Percentiles rank a stretch among this genome's conserved stretches.
phyloP scores from a whole-genome alignment of 2,113 vertebrate genomes.

The Menura novaehollandiae region DNA sequence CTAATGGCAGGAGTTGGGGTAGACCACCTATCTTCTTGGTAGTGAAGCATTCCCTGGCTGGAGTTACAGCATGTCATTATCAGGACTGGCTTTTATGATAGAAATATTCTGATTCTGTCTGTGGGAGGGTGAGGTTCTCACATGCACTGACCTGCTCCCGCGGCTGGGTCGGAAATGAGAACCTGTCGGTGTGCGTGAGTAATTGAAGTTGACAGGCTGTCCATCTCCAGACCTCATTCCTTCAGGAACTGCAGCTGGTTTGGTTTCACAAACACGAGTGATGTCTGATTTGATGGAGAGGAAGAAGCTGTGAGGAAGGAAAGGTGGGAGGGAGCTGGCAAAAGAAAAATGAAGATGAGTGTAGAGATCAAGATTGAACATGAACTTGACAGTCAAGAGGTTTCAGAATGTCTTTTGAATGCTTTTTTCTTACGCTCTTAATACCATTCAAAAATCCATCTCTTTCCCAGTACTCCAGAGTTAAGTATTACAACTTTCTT shows the following conservation, averaged over 20 bases:
- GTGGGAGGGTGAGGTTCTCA: accelerated
- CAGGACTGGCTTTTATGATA: not conserved
- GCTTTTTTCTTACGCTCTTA: not conserved
- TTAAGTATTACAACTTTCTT: not conserved
- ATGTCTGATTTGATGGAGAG: not conserved
- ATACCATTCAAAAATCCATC: not conserved
- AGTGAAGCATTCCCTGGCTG: not conserved
- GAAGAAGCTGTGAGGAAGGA: not conserved
- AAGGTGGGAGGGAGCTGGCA: not conserved
- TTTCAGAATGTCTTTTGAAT: not conserved
- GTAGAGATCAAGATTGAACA: not conserved
- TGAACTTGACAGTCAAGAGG: not conserved
- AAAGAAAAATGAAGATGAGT: not conserved
- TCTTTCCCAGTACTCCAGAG: not conserved
- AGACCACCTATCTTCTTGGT: not conserved
- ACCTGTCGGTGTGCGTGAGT: accelerated
- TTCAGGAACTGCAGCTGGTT: not conserved
- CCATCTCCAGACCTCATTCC: not conserved
- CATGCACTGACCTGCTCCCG: not conserved
- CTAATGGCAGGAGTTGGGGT: not conserved
- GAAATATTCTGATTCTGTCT: not conserved
- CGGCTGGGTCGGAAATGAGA: not conserved
- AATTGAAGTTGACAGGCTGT: not conserved
- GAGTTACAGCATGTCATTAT: not conserved
- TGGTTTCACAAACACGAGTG: not conserved